These are phyloP conservation scores for Drosophila littoralis DNA, from an alignment of 1,140 invertebrate species.

Conservation along the genomic window DNA sequence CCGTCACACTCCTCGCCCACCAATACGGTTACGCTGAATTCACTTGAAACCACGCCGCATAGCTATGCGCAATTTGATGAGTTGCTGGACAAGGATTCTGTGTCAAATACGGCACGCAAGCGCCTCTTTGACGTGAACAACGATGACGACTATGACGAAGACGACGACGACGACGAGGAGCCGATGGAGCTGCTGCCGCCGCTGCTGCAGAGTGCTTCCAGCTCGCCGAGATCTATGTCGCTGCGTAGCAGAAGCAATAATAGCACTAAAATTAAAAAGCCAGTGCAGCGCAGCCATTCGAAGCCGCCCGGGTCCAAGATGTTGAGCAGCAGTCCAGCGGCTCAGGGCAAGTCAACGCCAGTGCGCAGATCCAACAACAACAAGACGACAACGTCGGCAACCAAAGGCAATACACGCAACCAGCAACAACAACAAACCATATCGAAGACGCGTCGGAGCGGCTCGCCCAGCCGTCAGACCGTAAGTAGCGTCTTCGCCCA, in stretches of 20 bases:
- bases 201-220: conserved; percentile 15
- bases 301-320: background rate
- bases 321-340: background rate
- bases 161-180: conserved; percentile 40
- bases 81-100: background rate
- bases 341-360: background rate
- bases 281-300: conserved; percentile 3
- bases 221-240: conserved; percentile 36
- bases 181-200: background rate
- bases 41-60: conserved; percentile 8
- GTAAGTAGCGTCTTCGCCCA: conserved; percentile 20
- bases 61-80: conserved; percentile 11
- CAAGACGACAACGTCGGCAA: background rate
- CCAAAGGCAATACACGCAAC: conserved; percentile 13
- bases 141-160: conserved; percentile 27
- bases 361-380: background rate
- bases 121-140: conserved; percentile 47
- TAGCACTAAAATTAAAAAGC: conserved; percentile 2
- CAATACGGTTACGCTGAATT: background rate
- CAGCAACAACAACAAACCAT: conserved; percentile 10
- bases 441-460: conserved; percentile 18
- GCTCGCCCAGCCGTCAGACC: conserved; percentile 28
- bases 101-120: conserved; percentile 35
- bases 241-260: conserved; percentile 42
- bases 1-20: conserved; percentile 1